Percentiles rank a stretch among this genome's conserved stretches.
Conservation (phyloP, 2,113 vertebrate genomes). For the Chionomys nivalis region DNA sequence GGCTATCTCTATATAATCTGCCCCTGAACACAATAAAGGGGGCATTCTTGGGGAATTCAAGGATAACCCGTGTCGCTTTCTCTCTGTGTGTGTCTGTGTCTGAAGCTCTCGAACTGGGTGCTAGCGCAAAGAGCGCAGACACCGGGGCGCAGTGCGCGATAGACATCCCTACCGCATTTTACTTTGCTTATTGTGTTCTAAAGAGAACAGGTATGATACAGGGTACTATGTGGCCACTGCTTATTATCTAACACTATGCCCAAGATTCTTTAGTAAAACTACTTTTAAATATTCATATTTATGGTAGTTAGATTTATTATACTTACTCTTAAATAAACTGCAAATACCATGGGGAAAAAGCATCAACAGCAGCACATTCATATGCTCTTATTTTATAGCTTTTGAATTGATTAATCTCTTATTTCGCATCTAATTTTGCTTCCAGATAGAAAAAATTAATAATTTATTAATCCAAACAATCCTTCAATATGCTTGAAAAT, state of each 20-base stretch:
- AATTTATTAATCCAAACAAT: not conserved
- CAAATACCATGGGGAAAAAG: not conserved
- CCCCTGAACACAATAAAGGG: too few relatives aligned
- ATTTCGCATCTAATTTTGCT: not conserved
- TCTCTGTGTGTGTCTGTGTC: too few relatives aligned
- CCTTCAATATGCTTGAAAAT: not conserved
- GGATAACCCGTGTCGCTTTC: too few relatives aligned
- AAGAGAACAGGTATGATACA: not conserved
- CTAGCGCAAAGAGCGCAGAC: too few relatives aligned
- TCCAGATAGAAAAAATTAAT: not conserved
- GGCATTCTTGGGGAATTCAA: too few relatives aligned
- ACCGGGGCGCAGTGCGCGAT: fast-evolving
- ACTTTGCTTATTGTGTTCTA: too few relatives aligned
- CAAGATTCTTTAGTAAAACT: not conserved
- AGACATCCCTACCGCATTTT: not conserved
- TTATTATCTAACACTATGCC: too few relatives aligned
- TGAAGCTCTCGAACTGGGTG: too few relatives aligned
- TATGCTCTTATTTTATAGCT: not conserved
- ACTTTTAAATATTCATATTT: not conserved
- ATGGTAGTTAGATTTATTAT: not conserved
- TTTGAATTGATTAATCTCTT: not conserved
- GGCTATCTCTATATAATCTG: too few relatives aligned
- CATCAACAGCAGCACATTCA: not conserved
- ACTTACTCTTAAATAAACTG: not conserved
- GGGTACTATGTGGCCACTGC: too few relatives aligned